Percentiles rank a stretch among this genome's conserved stretches.
phyloP scores from a whole-genome alignment of 2,888 invertebrate species.

The Augiades crinisus region DNA sequence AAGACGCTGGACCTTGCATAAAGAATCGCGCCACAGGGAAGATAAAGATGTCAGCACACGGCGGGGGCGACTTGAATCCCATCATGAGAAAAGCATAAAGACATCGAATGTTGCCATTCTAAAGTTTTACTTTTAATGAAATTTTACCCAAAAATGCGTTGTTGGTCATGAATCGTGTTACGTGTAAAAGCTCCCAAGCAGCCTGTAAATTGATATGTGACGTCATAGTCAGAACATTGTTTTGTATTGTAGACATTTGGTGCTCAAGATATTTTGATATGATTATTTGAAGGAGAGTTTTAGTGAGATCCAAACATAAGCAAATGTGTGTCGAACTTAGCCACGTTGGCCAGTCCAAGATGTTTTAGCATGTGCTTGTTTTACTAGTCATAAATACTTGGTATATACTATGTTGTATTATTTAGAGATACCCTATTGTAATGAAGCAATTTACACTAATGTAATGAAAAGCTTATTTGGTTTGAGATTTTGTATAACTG shows the following conservation, averaged over 20 bases:
- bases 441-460: too few relatives aligned
- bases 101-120: too few relatives aligned
- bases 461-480: too few relatives aligned
- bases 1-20: slow-evolving; percentile 57
- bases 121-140: too few relatives aligned
- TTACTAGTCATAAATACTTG: slow-evolving; percentile 78
- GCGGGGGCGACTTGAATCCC: slow-evolving; percentile 69
- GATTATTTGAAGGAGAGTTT: slow-evolving; percentile 40
- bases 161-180: slow-evolving; percentile 4
- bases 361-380: slow-evolving; percentile 59
- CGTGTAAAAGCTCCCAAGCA: not conserved
- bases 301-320: slow-evolving; percentile 54
- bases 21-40: slow-evolving; percentile 56
- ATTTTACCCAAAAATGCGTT: not conserved
- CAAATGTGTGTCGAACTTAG: slow-evolving; percentile 56
- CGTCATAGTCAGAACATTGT: slow-evolving; percentile 12
- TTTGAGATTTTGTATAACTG: slow-evolving; percentile 32
- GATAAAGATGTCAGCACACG: slow-evolving; percentile 66
- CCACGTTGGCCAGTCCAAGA: slow-evolving; percentile 42
- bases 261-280: slow-evolving; percentile 24
- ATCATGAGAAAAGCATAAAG: slow-evolving; percentile 69
- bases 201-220: slow-evolving; percentile 11
- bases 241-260: slow-evolving; percentile 24
- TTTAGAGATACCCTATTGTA: too few relatives aligned
- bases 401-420: slow-evolving; percentile 68